Evolutionary conservation across 2,797 vertebrate genomes (phyloP).

Genomic region (Nyctalus aviator): DNA sequence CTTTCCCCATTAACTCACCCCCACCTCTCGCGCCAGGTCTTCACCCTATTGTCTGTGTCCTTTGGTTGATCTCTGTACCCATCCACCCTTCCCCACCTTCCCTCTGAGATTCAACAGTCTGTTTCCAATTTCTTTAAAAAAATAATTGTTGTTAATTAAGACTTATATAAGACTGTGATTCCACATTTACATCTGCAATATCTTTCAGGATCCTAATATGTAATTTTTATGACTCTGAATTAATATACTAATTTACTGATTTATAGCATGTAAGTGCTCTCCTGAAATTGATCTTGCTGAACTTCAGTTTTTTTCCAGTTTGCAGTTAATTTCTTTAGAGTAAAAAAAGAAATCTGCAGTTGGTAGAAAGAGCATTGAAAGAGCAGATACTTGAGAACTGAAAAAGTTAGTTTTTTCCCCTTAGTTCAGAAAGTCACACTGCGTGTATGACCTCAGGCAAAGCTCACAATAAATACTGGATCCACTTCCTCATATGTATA

Average conservation of each 20-base stretch:
- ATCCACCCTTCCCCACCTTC: too few species aligned
- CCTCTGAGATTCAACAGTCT: too few species aligned
- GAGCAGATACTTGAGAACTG: background rate
- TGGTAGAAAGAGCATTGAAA: background rate
- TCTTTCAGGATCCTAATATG: background rate
- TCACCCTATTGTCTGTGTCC: too few species aligned
- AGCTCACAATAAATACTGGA: background rate
- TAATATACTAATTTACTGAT: background rate
- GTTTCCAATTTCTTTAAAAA: constrained; percentile 24
- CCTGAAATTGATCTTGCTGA: background rate
- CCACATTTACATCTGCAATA: background rate
- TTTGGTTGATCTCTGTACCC: too few species aligned
- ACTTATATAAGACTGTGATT: background rate
- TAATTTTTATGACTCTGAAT: background rate
- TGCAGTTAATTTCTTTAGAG: background rate
- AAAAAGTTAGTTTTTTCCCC: background rate
- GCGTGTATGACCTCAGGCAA: background rate
- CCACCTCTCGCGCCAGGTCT: too few species aligned
- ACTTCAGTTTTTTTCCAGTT: constrained; percentile 8
- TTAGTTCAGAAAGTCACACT: background rate
- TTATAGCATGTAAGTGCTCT: background rate
- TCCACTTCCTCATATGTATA: background rate
- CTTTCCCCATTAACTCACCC: too few species aligned
- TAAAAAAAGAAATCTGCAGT: background rate
- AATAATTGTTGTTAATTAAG: constrained; percentile 27